Conservation (phyloP, 2,113 vertebrate genomes). For the Psittacara wagleri region DNA sequence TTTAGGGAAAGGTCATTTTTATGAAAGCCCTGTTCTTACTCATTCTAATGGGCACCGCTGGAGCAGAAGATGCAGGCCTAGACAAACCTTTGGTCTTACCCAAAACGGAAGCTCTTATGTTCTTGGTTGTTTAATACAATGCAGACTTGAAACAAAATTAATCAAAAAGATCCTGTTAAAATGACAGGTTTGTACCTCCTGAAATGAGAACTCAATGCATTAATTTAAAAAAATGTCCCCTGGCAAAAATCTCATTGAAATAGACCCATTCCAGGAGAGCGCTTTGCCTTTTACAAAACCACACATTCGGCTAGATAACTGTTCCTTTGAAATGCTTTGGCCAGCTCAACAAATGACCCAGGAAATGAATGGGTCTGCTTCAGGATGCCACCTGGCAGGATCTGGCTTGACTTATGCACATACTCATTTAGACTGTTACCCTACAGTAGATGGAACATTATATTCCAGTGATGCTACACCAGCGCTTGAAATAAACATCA, state of each 20-base stretch:
- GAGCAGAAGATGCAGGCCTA: neutral
- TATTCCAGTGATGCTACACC: neutral
- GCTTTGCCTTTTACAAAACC: neutral
- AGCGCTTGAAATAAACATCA: neutral
- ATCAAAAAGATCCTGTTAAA: neutral
- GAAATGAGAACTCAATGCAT: neutral
- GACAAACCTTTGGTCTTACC: neutral
- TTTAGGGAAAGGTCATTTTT: neutral
- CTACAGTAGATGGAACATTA: neutral
- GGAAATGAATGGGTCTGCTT: neutral
- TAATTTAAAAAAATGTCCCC: neutral
- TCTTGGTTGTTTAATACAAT: neutral
- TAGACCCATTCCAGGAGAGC: neutral
- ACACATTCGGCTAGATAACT: neutral
- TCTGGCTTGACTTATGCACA: neutral
- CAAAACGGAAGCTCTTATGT: neutral
- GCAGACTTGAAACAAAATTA: slow-evolving; percentile 15
- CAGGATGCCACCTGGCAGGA: neutral
- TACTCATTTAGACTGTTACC: neutral
- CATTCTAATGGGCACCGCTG: neutral
- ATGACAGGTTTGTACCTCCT: neutral
- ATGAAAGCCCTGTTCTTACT: neutral
- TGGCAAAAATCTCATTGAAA: slow-evolving; percentile 23
- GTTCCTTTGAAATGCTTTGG: neutral
- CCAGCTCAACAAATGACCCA: neutral